Conservation (phyloP, 2,113 vertebrate species). For the Grantiella picta region DNA sequence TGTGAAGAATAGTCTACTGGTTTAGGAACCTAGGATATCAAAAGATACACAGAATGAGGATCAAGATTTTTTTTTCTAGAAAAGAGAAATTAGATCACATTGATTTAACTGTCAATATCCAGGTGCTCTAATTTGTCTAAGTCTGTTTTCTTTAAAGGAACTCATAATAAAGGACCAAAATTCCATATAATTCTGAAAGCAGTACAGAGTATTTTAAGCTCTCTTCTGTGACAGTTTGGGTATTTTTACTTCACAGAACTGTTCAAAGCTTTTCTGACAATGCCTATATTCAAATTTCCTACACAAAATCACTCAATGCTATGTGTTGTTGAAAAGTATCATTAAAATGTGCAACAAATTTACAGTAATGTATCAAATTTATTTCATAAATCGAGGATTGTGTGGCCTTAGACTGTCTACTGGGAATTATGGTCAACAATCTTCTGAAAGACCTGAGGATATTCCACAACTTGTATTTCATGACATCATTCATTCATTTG, state of each 20-base stretch:
- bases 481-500: not conserved
- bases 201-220: not conserved
- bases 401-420: not conserved
- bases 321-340: not conserved
- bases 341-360: not conserved
- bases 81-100: not conserved
- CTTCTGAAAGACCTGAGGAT: not conserved
- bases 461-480: not conserved
- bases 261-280: not conserved
- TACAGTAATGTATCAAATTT: not conserved
- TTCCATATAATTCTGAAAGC: not conserved
- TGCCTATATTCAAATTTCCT: not conserved
- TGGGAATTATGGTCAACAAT: not conserved
- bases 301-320: not conserved
- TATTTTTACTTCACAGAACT: not conserved
- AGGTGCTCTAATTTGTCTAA: not conserved
- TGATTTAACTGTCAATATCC: not conserved
- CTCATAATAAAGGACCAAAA: not conserved
- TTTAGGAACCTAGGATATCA: slow-evolving; percentile 85
- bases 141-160: not conserved
- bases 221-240: not conserved
- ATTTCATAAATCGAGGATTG: not conserved
- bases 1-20: slow-evolving; percentile 93
- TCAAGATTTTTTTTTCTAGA: not conserved
- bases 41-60: slow-evolving; percentile 46